These are phyloP conservation scores for Tridacna crocea DNA, from an alignment of 2,888 invertebrate genomes.

Conservation along the genomic window DNA sequence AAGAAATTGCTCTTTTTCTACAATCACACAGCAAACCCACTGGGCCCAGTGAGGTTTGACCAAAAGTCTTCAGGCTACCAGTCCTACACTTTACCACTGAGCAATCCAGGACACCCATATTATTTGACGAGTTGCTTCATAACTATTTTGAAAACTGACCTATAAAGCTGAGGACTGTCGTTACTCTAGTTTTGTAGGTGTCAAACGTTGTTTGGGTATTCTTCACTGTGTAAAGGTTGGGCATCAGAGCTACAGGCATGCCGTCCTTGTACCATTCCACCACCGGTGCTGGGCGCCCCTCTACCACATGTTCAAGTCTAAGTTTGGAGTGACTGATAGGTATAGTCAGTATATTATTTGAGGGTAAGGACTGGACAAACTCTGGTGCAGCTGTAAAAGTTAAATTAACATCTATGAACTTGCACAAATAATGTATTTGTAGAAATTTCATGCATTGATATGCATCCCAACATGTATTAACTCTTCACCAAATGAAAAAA, in stretches of 20 bases:
- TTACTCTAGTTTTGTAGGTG: conserved; percentile 65
- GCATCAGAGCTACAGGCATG: conserved; percentile 57
- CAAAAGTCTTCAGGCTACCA: no score
- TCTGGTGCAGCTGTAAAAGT: conserved; percentile 66
- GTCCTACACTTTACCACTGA: no score
- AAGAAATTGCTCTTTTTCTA: no score
- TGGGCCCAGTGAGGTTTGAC: no score
- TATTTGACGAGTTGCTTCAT: no score
- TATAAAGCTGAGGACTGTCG: conserved; percentile 66
- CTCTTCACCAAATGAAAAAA: no score
- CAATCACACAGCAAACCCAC: no score
- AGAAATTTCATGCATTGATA: no score
- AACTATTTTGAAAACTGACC: conserved; percentile 57
- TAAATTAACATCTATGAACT: background rate
- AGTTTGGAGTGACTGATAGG: conserved; percentile 64
- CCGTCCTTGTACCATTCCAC: conserved; percentile 77
- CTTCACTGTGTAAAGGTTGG: conserved; percentile 65
- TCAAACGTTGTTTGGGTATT: conserved; percentile 49
- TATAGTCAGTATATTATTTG: conserved; percentile 55
- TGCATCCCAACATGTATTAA: no score
- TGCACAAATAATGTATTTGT: no score
- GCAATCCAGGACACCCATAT: no score
- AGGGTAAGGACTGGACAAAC: conserved; percentile 55
- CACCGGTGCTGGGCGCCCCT: conserved; percentile 72
- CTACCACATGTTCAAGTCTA: conserved; percentile 69